Percentiles rank a stretch among this genome's conserved stretches.
Evolutionary conservation across 2,888 invertebrate genomes (phyloP).

Genomic region (Disparrhopalites patrizii): DNA sequence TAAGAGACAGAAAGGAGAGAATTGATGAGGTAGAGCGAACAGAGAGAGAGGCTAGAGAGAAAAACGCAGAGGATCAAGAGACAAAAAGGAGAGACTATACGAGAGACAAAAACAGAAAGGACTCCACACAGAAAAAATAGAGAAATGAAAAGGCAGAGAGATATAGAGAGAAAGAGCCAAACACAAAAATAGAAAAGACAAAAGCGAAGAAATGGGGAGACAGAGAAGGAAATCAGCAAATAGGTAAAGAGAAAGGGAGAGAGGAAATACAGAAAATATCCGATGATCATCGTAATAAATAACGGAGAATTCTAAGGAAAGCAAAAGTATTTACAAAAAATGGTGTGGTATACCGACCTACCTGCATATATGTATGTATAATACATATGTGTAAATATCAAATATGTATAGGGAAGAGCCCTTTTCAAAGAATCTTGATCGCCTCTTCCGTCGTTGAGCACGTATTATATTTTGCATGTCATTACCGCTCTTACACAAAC

Average conservation of each 20-base stretch:
- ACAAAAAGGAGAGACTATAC: neutral
- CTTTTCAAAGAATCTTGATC: neutral
- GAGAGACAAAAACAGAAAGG: neutral
- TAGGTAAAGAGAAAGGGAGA: neutral
- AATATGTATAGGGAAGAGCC: neutral
- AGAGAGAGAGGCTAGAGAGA: too few relatives aligned
- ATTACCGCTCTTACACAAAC: too few relatives aligned
- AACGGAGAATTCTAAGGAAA: neutral
- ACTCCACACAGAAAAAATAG: neutral
- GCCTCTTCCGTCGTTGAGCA: too few relatives aligned
- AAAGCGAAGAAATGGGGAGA: neutral
- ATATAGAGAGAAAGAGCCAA: neutral
- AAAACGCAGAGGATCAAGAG: too few relatives aligned
- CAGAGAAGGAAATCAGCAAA: slow-evolving; percentile 8
- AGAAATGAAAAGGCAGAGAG: neutral
- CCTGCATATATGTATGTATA: neutral
- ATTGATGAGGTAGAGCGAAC: too few relatives aligned
- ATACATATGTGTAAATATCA: neutral
- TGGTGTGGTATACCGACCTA: neutral
- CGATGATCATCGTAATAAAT: neutral
- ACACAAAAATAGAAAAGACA: neutral
- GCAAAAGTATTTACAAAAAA: neutral
- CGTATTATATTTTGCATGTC: neutral
- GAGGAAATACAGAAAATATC: neutral
- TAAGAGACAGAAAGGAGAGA: too few relatives aligned